A percentile compares a stretch with the other conserved stretches of the same genome.
These are phyloP conservation scores for Solea solea DNA, from an alignment of 2,113 vertebrate genomes.

Conservation along the genomic window DNA sequence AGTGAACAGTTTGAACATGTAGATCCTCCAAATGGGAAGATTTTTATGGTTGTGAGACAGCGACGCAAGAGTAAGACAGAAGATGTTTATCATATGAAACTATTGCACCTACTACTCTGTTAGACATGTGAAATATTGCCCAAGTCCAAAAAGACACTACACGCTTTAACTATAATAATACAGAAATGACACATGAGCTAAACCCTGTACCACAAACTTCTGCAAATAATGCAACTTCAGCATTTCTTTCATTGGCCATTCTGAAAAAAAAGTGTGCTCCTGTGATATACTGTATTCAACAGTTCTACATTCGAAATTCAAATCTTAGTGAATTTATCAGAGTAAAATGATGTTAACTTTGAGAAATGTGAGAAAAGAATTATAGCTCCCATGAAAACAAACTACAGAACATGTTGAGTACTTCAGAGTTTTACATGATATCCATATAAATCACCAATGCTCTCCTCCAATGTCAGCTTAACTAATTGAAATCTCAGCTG, in stretches of 20 bases:
- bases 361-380: not conserved
- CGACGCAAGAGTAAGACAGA: not conserved
- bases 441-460: not conserved
- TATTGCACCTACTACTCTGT: not conserved
- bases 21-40: conserved; percentile 24
- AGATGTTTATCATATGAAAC: not conserved
- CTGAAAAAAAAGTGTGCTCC: too few species aligned
- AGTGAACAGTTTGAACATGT: conserved; percentile 64
- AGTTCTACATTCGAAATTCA: not conserved
- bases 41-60: conserved; percentile 12
- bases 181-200: too few species aligned
- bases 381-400: not conserved
- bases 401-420: not conserved
- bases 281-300: not conserved
- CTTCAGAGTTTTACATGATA: not conserved
- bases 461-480: not conserved
- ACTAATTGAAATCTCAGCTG: not conserved
- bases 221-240: too few species aligned
- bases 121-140: not conserved
- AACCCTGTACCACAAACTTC: too few species aligned
- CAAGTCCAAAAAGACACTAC: too few species aligned
- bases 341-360: not conserved
- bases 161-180: too few species aligned
- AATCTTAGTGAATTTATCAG: not conserved
- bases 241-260: too few species aligned